These are phyloP conservation scores for Atta texana DNA, from an alignment of 1,140 invertebrate genomes.

Conservation along the genomic window DNA sequence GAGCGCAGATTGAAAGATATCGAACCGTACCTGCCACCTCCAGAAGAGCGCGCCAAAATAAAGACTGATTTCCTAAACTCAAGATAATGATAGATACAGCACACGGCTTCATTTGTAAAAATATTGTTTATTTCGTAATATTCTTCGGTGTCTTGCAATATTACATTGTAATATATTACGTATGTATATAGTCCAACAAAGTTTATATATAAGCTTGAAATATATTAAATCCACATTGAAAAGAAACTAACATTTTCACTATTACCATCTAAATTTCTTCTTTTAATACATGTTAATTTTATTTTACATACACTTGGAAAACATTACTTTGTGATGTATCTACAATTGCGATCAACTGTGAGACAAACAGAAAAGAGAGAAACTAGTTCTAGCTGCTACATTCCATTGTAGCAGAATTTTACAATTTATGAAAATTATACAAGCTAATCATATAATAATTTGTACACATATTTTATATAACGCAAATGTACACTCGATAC, in stretches of 20 bases:
- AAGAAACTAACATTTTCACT: neutral
- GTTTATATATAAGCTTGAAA: neutral
- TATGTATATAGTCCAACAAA: constrained; percentile 31
- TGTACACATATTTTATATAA: constrained; percentile 15
- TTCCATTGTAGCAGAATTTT: neutral
- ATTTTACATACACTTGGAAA: constrained; percentile 17
- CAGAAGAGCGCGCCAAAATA: constrained; percentile 77
- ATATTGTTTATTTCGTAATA: constrained; percentile 49
- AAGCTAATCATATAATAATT: neutral
- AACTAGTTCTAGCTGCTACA: neutral
- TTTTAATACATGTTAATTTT: neutral
- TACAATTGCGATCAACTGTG: neutral
- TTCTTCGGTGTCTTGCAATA: constrained; percentile 11
- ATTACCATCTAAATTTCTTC: constrained; percentile 1
- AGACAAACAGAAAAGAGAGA: neutral
- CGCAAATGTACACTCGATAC: constrained; percentile 24
- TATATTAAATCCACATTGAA: constrained; percentile 5
- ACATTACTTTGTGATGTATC: neutral
- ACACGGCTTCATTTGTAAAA: constrained; percentile 35
- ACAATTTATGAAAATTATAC: neutral
- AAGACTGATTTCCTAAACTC: constrained; percentile 70
- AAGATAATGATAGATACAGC: neutral
- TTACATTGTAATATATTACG: constrained; percentile 11
- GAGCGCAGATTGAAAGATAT: constrained; percentile 65
- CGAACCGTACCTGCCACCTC: constrained; percentile 72